Percentiles rank a stretch among this genome's conserved stretches.
Conservation (phyloP, 2,888 invertebrate species). For the Temnothorax rugatulus region DNA sequence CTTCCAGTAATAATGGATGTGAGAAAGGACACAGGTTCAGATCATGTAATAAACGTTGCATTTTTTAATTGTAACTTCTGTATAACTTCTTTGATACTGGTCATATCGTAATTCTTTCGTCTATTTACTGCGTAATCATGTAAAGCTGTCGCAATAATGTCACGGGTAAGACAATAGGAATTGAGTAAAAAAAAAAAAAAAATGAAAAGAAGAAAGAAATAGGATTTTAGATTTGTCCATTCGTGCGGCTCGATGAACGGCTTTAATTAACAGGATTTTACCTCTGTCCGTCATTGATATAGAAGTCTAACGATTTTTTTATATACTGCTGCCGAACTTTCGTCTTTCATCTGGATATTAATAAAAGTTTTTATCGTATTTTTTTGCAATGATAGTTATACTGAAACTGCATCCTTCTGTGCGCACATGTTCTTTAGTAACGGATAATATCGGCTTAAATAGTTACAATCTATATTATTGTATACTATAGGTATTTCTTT, state of each 20-base stretch:
- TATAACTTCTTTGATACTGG: not conserved
- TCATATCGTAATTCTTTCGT: not conserved
- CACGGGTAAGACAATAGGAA: not conserved
- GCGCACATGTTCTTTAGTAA: not conserved
- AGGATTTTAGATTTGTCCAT: constrained; percentile 18
- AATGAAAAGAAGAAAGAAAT: constrained; percentile 12
- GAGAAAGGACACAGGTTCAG: not conserved
- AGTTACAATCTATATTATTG: not conserved
- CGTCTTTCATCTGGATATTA: not conserved
- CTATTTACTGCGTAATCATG: constrained; percentile 17
- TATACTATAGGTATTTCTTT: too few species aligned
- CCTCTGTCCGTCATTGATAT: constrained; percentile 24
- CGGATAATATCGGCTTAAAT: not conserved
- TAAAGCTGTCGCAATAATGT: constrained; percentile 39
- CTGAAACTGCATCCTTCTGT: not conserved
- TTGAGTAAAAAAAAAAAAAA: not conserved
- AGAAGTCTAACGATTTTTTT: not conserved
- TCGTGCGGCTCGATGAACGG: constrained; percentile 19
- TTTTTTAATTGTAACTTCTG: not conserved
- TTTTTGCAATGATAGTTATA: not conserved
- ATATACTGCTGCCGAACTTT: constrained; percentile 18
- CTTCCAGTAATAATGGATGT: not conserved
- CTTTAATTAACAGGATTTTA: constrained; percentile 47
- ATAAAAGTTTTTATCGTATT: constrained; percentile 1
- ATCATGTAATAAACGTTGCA: not conserved